Base-by-base conservation (phyloP, 1,140 invertebrate species). In the Solen grandis region DNA sequence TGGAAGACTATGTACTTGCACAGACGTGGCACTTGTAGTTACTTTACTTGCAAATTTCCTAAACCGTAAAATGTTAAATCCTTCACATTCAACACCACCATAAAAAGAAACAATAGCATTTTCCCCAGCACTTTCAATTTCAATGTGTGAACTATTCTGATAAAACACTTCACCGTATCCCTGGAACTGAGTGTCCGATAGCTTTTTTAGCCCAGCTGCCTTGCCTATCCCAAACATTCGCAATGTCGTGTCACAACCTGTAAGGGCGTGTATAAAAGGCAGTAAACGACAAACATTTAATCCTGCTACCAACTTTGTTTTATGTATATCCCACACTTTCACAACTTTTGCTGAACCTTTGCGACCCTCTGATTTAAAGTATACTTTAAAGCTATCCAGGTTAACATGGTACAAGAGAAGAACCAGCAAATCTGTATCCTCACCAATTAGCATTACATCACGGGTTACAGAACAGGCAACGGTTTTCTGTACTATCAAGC, bases 181-280 rank as follows among this genome's bases (percentile, higher is more conserved):
- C 25, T 25, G 31, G 5, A 66, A 22, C 2, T 66, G 2, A 3
- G 13, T 22, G 31, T 38, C 31, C 2, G 29, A 19, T 4, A 69
- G 3, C 22, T 69, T 69, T 33, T 69, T 50, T 16, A 69, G 54
- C 3, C 31, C 25, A 27, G 36, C n/a, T 16, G 5, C 25, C 72
- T 79, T 79, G 8, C 77, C 65, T 27, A 82, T 82, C 52, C 46
- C 74, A 66, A 55, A 68, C 31, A 80, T 4, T 38, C 82, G 14
- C 36, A 69, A 78, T 5, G 82, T 79, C 13, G 75, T 80, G 31
- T 83, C 81, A 69, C 82, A 83, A 29, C 82, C 82, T 19, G 76
- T 83, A 8, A 83, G 50, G 16, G 82, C 76, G 63, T 80, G 76
- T 14, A 75, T 33, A 50, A 79, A 57, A 60, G 25, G 36, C 8